phyloP scores from a whole-genome alignment of 1,140 invertebrate species.

The Lamellibrachia luymesi region DNA sequence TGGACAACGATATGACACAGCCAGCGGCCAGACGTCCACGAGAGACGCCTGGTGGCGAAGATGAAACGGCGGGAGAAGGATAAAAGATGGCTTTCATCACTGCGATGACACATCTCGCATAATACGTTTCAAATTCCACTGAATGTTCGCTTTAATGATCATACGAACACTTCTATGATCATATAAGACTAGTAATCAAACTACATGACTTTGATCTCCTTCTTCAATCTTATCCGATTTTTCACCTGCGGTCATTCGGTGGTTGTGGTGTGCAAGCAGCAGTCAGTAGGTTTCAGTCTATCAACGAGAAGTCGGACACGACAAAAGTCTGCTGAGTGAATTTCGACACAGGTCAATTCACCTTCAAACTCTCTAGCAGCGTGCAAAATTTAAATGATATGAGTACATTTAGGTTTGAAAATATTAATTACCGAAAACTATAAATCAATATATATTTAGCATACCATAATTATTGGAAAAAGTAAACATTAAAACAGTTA shows the following conservation, averaged over 20 bases:
- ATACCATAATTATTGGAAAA: too few relatives aligned
- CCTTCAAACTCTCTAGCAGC: background rate
- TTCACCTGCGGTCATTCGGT: background rate
- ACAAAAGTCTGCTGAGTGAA: background rate
- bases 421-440: too few relatives aligned
- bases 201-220: background rate
- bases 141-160: background rate
- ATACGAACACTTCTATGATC: background rate
- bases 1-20: background rate
- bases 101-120: background rate
- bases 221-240: background rate
- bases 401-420: too few relatives aligned
- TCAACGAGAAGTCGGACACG: background rate
- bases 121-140: background rate
- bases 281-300: background rate
- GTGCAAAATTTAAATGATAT: background rate
- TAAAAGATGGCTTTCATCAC: background rate
- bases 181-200: background rate
- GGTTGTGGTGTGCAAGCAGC: background rate
- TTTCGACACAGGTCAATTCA: background rate
- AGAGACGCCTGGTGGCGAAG: background rate
- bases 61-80: background rate
- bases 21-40: background rate
- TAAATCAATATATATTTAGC: too few relatives aligned
- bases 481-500: too few relatives aligned